Conservation (phyloP, 2,888 invertebrate genomes). For the Gastracanthus pulcherrimus region DNA sequence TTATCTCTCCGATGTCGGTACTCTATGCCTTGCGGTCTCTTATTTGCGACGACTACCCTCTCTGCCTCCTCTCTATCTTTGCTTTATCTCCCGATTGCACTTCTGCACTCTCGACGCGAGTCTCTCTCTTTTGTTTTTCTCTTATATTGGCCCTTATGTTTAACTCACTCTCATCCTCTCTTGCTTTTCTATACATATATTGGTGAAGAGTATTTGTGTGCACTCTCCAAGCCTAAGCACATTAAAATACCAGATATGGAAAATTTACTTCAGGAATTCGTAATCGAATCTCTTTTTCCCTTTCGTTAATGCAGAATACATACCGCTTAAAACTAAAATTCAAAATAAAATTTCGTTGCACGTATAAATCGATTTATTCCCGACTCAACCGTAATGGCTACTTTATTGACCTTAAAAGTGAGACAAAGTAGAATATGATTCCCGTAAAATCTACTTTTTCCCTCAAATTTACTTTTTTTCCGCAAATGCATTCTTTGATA, state of each 20-base stretch:
- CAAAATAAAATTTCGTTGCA: too few relatives aligned
- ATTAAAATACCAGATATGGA: background rate
- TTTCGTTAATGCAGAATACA: too few relatives aligned
- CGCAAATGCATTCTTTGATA: too few relatives aligned
- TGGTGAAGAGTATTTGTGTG: background rate
- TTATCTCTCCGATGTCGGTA: slow-evolving; percentile 52
- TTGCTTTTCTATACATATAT: background rate
- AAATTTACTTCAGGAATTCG: slow-evolving; percentile 4
- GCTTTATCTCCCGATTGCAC: background rate
- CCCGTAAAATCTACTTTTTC: too few relatives aligned
- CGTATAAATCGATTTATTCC: too few relatives aligned
- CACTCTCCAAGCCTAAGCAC: background rate
- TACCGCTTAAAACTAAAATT: too few relatives aligned
- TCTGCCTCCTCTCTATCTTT: slow-evolving; percentile 23
- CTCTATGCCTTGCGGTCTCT: slow-evolving; percentile 51
- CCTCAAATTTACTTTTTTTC: too few relatives aligned
- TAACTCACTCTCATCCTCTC: background rate
- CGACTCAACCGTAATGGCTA: too few relatives aligned
- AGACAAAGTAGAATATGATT: too few relatives aligned
- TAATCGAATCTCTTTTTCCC: too few relatives aligned
- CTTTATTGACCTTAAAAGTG: too few relatives aligned
- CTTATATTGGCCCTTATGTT: slow-evolving; percentile 3
- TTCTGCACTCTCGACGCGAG: background rate
- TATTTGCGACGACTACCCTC: slow-evolving; percentile 55
- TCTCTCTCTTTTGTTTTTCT: background rate